Base-by-base conservation (phyloP, 2,113 vertebrate genomes). In the Gadus chalcogrammus region DNA sequence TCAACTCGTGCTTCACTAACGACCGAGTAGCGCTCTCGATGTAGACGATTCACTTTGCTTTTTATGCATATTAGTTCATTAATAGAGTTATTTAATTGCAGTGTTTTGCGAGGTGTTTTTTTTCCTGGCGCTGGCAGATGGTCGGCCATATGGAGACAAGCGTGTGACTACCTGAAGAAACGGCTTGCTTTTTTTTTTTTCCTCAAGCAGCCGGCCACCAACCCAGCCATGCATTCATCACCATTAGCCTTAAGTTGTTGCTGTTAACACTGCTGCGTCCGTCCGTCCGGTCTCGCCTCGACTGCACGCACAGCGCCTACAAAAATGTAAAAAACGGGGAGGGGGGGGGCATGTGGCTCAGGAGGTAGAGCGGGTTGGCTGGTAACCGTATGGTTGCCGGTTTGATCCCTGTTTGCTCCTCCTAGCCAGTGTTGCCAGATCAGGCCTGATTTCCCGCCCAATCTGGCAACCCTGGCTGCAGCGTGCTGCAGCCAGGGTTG, bases 91-190 rank as follows among this genome's bases (percentile, higher is more conserved):
- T 79, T 78, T 6, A 60, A 68, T 76, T 61, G 59, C 27, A 22
- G 16, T 59, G 28, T 72, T 79, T 59, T 73, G 71, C 66, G 18
- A 48, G 59, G 24, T 42, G 20, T 66, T 66, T 18, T 71, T 71
- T 62, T 61, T 70, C 65, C 27, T 69, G 67, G 83, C 61, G 58
- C 53, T 81, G 77, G 85, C 91, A 93, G 89, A 90, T 92, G 90
- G 87, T 86, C 78, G 35, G 79, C 79, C 91, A 92, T 91, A 91
- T 91, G 90, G 88, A 88, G 75, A 77, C 70, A 88, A 83, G 82
- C 77, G 78, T 88, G 79, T 83, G 79, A 84, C 82, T 79, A 80
- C 84, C 77, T 87, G 79, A 79, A 83, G 85, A 79, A 81, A 65
- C 77, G 64, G 42, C 76, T 72, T 62, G 72, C 77, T 48, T 48